These are phyloP conservation scores for Rhagium mordax DNA, from an alignment of 2,888 invertebrate genomes.

Conservation along the genomic window DNA sequence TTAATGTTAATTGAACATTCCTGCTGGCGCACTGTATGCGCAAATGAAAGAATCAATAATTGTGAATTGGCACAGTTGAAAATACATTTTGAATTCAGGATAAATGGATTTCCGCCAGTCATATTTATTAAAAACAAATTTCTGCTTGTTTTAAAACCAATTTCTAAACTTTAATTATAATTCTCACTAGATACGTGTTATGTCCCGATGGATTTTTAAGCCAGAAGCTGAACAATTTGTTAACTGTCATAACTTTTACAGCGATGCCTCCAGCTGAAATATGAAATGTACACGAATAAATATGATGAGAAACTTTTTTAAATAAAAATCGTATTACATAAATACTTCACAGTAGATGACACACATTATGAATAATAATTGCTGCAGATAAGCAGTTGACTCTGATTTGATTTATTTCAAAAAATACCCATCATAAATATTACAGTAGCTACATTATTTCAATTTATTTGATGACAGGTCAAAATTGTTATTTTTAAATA, in stretches of 20 bases:
- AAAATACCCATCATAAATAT: conserved; percentile 2
- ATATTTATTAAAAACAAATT: neutral
- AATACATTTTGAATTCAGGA: neutral
- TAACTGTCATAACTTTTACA: conserved; percentile 30
- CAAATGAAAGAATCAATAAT: neutral
- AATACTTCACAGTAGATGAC: conserved; percentile 11
- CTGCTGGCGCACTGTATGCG: neutral
- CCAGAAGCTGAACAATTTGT: conserved; percentile 25
- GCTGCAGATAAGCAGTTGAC: conserved; percentile 11
- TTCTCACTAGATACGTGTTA: neutral
- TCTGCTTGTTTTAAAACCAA: neutral
- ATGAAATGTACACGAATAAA: conserved; percentile 27
- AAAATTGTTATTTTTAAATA: no score
- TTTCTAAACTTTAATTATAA: neutral
- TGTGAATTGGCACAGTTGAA: neutral
- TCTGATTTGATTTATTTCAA: neutral
- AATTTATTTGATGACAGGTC: no score
- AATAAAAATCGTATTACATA: conserved; percentile 14
- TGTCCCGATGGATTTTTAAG: conserved; percentile 12
- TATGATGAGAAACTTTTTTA: conserved; percentile 27
- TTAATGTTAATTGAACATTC: neutral
- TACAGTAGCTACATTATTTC: neutral
- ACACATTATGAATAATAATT: conserved; percentile 26
- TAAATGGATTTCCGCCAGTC: neutral
- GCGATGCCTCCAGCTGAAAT: conserved; percentile 14